Conservation (phyloP, 2,888 invertebrate genomes). For the Ennomos erosarius region DNA sequence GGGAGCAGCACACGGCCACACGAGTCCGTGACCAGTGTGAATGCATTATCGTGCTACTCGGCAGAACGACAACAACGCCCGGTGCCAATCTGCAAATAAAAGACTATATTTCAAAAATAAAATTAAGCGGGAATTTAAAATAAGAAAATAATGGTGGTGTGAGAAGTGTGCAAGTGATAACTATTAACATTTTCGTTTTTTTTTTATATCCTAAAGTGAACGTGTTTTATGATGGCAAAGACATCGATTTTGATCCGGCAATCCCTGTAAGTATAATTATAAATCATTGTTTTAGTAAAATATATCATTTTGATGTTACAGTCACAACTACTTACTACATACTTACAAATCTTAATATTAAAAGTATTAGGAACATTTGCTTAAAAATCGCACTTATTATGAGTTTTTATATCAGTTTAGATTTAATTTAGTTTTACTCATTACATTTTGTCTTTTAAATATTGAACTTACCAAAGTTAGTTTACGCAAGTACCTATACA, state of each 20-base stretch:
- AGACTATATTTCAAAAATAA: slow-evolving; percentile 22
- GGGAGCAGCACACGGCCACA: slow-evolving; percentile 40
- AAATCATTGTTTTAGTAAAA: neutral
- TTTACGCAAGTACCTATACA: too few species aligned
- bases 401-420: too few species aligned
- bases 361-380: too few species aligned
- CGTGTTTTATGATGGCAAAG: slow-evolving; percentile 54
- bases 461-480: too few species aligned
- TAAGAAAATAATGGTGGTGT: slow-evolving; percentile 35
- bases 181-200: slow-evolving; percentile 31
- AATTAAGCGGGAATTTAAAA: slow-evolving; percentile 33
- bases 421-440: too few species aligned
- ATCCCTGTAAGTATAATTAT: slow-evolving; percentile 54
- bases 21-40: slow-evolving; percentile 44
- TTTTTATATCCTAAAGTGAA: slow-evolving; percentile 21
- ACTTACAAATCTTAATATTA: too few species aligned
- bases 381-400: too few species aligned
- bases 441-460: too few species aligned
- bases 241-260: slow-evolving; percentile 56
- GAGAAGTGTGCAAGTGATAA: slow-evolving; percentile 43
- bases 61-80: slow-evolving; percentile 14
- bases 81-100: slow-evolving; percentile 28
- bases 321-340: too few species aligned
- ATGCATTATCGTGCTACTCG: slow-evolving; percentile 55
- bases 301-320: too few species aligned